Conservation (phyloP, 2,113 vertebrate species). For the Prionailurus viverrinus region DNA sequence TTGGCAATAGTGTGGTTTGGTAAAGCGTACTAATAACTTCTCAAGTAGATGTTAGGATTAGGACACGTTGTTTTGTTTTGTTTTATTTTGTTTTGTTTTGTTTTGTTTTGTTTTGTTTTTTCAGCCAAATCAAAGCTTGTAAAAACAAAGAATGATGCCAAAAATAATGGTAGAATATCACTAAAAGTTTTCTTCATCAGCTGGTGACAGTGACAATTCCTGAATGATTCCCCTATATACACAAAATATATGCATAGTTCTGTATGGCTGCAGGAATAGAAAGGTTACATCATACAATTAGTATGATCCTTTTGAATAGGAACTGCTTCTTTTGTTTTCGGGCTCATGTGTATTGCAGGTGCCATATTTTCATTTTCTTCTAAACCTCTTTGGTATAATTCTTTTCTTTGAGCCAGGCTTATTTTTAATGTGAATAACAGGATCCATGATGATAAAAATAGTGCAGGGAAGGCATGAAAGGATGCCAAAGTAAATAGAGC, state of each 20-base stretch:
- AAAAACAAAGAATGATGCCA: neutral
- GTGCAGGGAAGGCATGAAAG: neutral
- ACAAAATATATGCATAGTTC: neutral
- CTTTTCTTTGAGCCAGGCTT: neutral
- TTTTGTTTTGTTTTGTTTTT: too few relatives aligned
- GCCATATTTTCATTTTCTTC: neutral
- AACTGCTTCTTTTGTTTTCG: neutral
- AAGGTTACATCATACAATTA: neutral
- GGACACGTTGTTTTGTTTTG: neutral
- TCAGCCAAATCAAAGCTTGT: neutral
- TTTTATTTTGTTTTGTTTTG: too few relatives aligned
- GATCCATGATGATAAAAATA: neutral
- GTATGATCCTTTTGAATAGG: neutral
- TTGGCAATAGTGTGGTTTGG: neutral
- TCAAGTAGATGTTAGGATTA: neutral
- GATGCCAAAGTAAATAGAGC: slow-evolving; percentile 21
- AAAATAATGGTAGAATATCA: neutral
- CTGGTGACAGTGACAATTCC: neutral
- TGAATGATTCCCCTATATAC: neutral
- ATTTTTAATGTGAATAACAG: slow-evolving; percentile 25
- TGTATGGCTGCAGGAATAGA: neutral
- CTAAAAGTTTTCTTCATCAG: neutral
- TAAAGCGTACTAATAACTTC: neutral
- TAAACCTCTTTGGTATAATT: neutral
- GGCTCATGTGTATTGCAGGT: neutral